phyloP scores from a whole-genome alignment of 2,888 invertebrate genomes.

The Drosophila colorata region DNA sequence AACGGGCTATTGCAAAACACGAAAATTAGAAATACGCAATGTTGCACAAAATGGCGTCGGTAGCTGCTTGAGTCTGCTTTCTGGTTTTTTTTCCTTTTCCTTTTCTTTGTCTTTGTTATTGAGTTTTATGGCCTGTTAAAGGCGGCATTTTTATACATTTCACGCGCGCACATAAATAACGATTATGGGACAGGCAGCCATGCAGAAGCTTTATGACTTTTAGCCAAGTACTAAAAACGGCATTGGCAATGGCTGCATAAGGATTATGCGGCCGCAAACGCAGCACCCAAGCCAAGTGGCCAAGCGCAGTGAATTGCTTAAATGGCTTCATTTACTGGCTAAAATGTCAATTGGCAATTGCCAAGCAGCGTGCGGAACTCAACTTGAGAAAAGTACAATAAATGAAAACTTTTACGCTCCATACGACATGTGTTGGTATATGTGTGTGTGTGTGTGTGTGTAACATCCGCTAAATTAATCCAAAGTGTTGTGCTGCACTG shows the following conservation, averaged over 20 bases:
- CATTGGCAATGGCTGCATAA: constrained; percentile 45
- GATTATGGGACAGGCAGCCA: constrained; percentile 63
- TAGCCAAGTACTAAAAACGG: constrained; percentile 52
- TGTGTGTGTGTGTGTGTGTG: constrained; percentile 11
- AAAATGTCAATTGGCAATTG: constrained; percentile 70
- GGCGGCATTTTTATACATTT: constrained; percentile 75
- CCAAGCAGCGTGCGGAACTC: constrained; percentile 32
- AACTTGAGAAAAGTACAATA: constrained; percentile 39
- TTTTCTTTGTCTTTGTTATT: constrained; percentile 2
- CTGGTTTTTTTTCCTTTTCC: background rate
- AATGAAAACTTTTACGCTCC: constrained; percentile 52
- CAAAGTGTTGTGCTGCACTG: constrained; percentile 54
- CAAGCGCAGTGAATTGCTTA: constrained; percentile 42
- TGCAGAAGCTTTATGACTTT: constrained; percentile 65
- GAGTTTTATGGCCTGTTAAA: constrained; percentile 68
- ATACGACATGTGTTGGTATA: constrained; percentile 3
- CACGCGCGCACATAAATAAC: constrained; percentile 78
- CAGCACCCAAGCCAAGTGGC: constrained; percentile 24
- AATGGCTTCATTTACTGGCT: constrained; percentile 72
- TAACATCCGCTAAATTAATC: constrained; percentile 74
- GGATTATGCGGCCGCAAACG: constrained; percentile 31
- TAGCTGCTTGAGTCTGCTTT: constrained; percentile 7
- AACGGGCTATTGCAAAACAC: constrained; percentile 40
- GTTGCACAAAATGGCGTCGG: constrained; percentile 15
- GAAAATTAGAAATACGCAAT: constrained; percentile 64